Evolutionary conservation across 2,888 invertebrate genomes (phyloP).

Genomic region (Eudemis profundana): DNA sequence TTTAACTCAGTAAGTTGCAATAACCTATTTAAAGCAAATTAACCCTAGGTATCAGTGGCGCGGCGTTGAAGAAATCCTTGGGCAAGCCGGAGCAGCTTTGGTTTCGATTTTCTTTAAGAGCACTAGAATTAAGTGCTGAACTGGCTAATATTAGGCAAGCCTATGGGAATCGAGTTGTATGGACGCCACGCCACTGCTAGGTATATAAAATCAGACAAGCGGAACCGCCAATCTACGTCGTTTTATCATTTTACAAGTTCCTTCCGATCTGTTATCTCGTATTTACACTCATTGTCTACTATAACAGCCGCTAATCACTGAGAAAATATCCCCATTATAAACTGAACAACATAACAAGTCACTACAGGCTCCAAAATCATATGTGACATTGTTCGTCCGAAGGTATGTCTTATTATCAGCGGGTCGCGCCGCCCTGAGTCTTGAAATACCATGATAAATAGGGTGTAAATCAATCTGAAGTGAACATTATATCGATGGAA

Average conservation of each 20-base stretch:
- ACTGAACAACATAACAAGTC: slow-evolving; percentile 26
- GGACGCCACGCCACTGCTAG: background rate
- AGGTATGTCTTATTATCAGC: slow-evolving; percentile 2
- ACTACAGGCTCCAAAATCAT: slow-evolving; percentile 12
- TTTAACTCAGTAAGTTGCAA: no score
- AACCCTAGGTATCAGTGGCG: no score
- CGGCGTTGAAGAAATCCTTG: no score
- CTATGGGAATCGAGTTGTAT: no score
- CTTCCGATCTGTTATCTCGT: slow-evolving; percentile 37
- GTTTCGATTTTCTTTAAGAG: no score
- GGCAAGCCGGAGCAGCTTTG: no score
- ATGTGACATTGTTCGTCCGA: slow-evolving; percentile 21
- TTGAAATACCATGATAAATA: background rate
- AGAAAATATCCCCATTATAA: slow-evolving; percentile 18
- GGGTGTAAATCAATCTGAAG: background rate
- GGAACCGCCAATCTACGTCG: slow-evolving; percentile 26
- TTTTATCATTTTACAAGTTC: slow-evolving; percentile 22
- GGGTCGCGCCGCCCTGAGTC: slow-evolving; percentile 12
- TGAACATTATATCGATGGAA: background rate
- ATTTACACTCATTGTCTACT: slow-evolving; percentile 31
- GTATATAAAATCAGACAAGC: slow-evolving; percentile 22
- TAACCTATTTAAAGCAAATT: no score
- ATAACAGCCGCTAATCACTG: slow-evolving; percentile 29
- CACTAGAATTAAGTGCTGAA: no score
- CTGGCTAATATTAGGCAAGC: no score